Base-by-base conservation (phyloP, 1,140 invertebrate genomes). In the Heliconius eleuchia region DNA sequence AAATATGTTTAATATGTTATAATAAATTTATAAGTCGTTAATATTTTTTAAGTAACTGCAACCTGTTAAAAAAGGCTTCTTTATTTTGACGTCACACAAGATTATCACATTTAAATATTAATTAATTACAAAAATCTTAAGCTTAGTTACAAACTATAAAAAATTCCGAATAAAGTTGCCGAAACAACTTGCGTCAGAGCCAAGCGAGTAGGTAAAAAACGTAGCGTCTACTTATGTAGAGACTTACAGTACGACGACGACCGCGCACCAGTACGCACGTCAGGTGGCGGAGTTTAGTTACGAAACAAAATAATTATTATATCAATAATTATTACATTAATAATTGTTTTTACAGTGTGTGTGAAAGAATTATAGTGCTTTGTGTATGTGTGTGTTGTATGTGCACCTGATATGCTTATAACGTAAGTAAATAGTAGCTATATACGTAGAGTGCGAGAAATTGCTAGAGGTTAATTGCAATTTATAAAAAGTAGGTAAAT, bases 121-220 rank as follows among this genome's bases (percentile, higher is more conserved):
- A 66, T 66, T 30, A 66, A 27, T 60, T 11, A 60, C 8, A 3
- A 11, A 30, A 66, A 30, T 16, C 13, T 66, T 16, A 66, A 66
- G 13, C 60, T 66, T 66, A 66, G 23, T 30, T 30, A 27, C 27
- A 30, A 30, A 5, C 60, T 66, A 92, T 83, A 84, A 88, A 79
- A 90, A 92, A 92, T 87, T 82, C 82, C 89, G 86, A 81, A 77
- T 79, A 60, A 80, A 77, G 84, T 90, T 93, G 90, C 89, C 90
- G 86, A 92, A 93, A 93, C 86, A 60, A 76, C 89, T 93, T 93
- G 89, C 92, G 90, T 93, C 92, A 93, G 27, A 30, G 16, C 19
- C 60, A 80, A 84, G 82, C 6, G 27, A 85, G 87, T 46, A 86
- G 86, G 86, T 89, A 85, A 84, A 90, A 87, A 83, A 84, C 79